Evolutionary conservation across 2,888 invertebrate species (phyloP), one percentile per base, ranked within the genome.

Genomic region (Seira ritae): DNA sequence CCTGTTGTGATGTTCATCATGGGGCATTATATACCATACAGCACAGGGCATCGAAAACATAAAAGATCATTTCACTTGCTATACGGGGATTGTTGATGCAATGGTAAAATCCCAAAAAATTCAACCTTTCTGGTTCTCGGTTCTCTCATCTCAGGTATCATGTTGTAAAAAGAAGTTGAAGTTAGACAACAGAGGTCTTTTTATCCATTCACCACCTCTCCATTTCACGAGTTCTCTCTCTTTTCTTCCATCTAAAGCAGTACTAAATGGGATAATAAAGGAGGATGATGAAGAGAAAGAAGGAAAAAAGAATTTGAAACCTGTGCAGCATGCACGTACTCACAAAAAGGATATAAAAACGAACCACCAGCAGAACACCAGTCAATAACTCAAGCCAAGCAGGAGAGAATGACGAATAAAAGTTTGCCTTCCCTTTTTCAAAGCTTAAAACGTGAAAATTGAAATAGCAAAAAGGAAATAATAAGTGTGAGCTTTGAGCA

Each of bases 311-410:
- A 68, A 80, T 73, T 80, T 80, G 80, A 80, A 80, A 80, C 80
- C 80, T 80, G 80, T 80, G 80, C 80, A 80, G 73, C 73, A 80
- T 80, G 80, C 80, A 80, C 80, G 80, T 74, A 74, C 80, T 55
- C 69, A 22, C 37, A 37, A 67, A 67, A 17, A 75, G 46, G 67
- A 23, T 55, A 55, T 55, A 55, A 55, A 55, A 55, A 55, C 55
- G 55, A 65, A 66, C 69, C 73, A 73, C 69, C 73, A 80, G 23
- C 67, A 62, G 22, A 17, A 79, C 55, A 55, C 72, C 55, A 66
- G 80, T 80, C 80, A 80, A 74, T 80, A 80, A 80, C 80, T 80
- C 80, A 80, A 74, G 74, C 55, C 55, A 74, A 31, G 80, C 62
- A 55, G 23, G 31, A 70, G 60, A 66, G 77, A 73, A 69, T 68